Base-by-base conservation (phyloP, 2,797 vertebrate species). In the Etheostoma nigrum region DNA sequence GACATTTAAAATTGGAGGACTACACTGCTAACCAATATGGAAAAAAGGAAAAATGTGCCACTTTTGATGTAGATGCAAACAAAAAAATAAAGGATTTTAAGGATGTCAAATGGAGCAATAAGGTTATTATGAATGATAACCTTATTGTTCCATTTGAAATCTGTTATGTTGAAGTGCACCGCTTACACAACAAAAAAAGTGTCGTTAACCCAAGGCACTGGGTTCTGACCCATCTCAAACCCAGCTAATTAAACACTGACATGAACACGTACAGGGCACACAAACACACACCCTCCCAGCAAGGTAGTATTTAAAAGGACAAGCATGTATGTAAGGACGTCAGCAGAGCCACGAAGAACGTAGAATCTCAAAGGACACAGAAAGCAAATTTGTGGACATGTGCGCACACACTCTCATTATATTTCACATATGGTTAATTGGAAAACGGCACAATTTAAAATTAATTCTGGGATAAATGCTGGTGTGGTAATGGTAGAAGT, bases 231-330 rank as follows among this genome's bases (percentile, higher is more conserved):
- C 74, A 72, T 74, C 82, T 82, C 86, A 82, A 78, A 42, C 52
- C 78, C 40, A 79, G 72, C 78, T 40, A 83, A 64, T 90, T 83
- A 87, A 91, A 90, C 72, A 47, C 64, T 78, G 59, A 73, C 65
- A 75, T 36, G 40, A 76, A 49, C 77, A 62, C 3, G 47, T 0
- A 72, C 62, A 55, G 48, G 51, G 79, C 57, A 82, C 69, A 81
- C 70, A 81, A 72, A 82, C 76, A 82, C 81, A 75, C 70, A 48
- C 58, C 80, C 81, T 84, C 77, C 65, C 83, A 83, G 79, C 57
- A 61, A 52, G 78, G 59, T 52, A 76, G 59, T 55, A 72, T 89
- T 90, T 88, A 92, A 76, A 84, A 71, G 87, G 72, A 69, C 23
- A 4, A 61, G 66, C 79, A 42, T 77, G 71, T 83, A 74, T 64